Evolutionary conservation across 2,113 vertebrate genomes (phyloP), one percentile per base, ranked within the genome.

Genomic region (Oreochromis aureus): DNA sequence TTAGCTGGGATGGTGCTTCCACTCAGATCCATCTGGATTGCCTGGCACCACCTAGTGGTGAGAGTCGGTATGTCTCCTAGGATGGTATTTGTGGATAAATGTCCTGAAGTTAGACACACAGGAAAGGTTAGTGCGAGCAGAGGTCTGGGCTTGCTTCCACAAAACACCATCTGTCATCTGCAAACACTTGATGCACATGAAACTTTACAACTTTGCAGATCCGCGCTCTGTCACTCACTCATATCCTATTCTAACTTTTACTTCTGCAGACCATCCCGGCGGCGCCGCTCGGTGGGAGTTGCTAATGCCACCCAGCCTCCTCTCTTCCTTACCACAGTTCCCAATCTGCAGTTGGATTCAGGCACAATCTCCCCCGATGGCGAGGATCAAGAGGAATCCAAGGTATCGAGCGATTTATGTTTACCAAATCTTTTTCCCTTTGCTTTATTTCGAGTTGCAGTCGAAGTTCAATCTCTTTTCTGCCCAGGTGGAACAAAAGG

Each of bases 211-310:
- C 24, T 30, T 19, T 78, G n/a, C 66, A 73, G 39, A 22, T 73
- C 41, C 10, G 16, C 30, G 18, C 30, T 73, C 16, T 76, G 69
- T 76, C 24, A 19, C 71, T 76, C 44, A 32, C 24, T 51, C 30
- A 15, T 4, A 36, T 34, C 30, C 19, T 78, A 12, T 78, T 5
- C 71, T 51, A 53, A 78, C 27, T 32, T 53, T 53, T 34, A 78
- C 16, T 80, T 51, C 10, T 80, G 46, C 36, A 99, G 98, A 91
- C 97, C 97, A 0, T 95, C 97, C 0, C 96, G 98, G 5, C 98
- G 96, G 2, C 97, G 98, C 2, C 96, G 99, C 81, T 98, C 98
- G 22, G 95, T 97, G 22, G 96, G 96, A 0, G 82, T 96, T 5
- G 97, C 96, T 2, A 99, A 99, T 0, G 83, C 93, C 92, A 98